phyloP scores from a whole-genome alignment of 2,888 invertebrate species.

The Phasia obesa region DNA sequence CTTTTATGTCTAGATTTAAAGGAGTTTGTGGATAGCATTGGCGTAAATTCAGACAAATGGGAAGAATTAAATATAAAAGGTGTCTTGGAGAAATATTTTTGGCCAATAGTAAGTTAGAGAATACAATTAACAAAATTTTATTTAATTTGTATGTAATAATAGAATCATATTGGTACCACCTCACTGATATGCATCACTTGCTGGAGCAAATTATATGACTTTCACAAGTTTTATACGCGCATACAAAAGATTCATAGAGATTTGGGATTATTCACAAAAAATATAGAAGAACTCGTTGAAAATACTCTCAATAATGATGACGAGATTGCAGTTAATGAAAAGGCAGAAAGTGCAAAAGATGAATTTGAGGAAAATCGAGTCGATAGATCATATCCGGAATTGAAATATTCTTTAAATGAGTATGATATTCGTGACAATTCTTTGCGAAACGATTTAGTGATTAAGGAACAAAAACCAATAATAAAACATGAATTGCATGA shows the following conservation, averaged over 20 bases:
- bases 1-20: conserved; percentile 45
- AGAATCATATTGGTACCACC: not conserved
- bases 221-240: conserved; percentile 71
- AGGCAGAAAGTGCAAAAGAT: not conserved
- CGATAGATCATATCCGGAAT: conserved; percentile 3
- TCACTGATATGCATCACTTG: conserved; percentile 74
- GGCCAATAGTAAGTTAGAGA: conserved; percentile 52
- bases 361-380: conserved; percentile 33
- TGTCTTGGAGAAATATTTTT: conserved; percentile 46
- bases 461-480: conserved; percentile 9
- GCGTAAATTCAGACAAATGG: conserved; percentile 35
- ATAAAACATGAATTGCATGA: not conserved
- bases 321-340: not conserved
- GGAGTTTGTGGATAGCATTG: conserved; percentile 10
- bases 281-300: conserved; percentile 1
- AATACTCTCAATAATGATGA: conserved; percentile 26
- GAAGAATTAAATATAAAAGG: conserved; percentile 31
- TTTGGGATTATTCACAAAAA: conserved; percentile 32
- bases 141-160: not conserved
- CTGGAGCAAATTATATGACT: conserved; percentile 75
- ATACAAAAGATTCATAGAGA: conserved; percentile 44
- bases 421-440: conserved; percentile 21
- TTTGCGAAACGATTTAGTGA: conserved; percentile 73
- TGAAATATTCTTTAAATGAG: conserved; percentile 16
- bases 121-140: not conserved